phyloP scores from a whole-genome alignment of 2,113 vertebrate genomes.

The Odocoileus hemionus region DNA sequence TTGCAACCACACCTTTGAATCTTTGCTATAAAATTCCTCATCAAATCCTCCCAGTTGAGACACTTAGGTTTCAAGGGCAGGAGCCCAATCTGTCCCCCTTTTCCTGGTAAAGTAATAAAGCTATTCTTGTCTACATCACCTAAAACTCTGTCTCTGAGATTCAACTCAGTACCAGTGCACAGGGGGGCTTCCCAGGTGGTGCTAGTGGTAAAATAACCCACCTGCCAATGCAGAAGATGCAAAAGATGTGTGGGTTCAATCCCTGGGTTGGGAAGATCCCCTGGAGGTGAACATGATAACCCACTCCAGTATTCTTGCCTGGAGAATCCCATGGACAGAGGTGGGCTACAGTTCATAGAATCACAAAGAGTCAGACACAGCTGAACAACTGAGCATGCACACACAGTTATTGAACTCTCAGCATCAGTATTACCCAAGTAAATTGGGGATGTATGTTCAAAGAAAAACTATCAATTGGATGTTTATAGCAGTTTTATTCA shows the following conservation, averaged over 20 bases:
- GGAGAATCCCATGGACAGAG: background rate
- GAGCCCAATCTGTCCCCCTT: background rate
- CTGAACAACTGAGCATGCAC: background rate
- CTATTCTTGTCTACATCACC: background rate
- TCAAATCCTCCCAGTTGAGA: background rate
- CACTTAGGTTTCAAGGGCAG: background rate
- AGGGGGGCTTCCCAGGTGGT: background rate
- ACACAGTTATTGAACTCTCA: background rate
- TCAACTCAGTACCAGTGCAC: background rate
- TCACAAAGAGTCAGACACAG: background rate
- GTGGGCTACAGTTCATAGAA: background rate
- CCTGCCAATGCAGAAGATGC: background rate
- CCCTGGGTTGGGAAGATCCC: background rate
- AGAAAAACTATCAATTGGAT: background rate
- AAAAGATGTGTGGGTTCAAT: accelerated
- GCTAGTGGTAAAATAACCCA: background rate
- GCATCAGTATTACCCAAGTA: background rate
- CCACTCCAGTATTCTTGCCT: background rate
- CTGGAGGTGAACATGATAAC: background rate
- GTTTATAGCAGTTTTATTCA: background rate
- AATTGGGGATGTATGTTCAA: background rate
- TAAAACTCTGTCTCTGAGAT: background rate
- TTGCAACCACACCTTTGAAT: background rate
- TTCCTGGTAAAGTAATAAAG: background rate
- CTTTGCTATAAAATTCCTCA: background rate